Base-by-base conservation (phyloP, 2,888 invertebrate genomes). In the Megamerina dolium region DNA sequence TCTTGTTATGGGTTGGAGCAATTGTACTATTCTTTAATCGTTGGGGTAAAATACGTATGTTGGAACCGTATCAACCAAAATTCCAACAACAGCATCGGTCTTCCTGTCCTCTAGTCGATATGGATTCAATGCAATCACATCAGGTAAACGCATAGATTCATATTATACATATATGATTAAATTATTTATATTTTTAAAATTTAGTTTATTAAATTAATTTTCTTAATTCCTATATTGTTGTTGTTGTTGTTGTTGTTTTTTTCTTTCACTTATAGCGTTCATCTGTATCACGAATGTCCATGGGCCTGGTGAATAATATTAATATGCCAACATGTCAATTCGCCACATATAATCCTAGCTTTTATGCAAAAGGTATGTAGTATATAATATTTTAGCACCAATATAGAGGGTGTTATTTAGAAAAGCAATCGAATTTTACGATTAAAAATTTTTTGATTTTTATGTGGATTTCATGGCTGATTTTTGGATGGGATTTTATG, bases 31-130 rank as follows among this genome's bases (percentile, higher is more conserved):
- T 92, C 76, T 89, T 92, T 78, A 91, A 92, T 74, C 85, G 91
- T 51, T 92, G 91, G 91, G 91, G 91, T 63, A 91, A 92, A 77
- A 92, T 92, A 66, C 82, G 90, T 51, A 90, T 89, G 88, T 72
- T 90, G 70, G 89, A 90, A 66, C 90, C 90, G 1, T 90, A 90
- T 69, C 89, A 90, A 63, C 90, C 90, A 2, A 89, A 90, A 72
- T 91, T 90, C 64, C 87, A 87, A 61, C 87, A 87, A 58, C 84
- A 85, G 56, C 88, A 88, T 71, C 77, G 89, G 55, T 80, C 83
- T 56, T 85, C 85, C 59, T 87, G 86, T 64, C 84, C 79, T 1
- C 73, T 85, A 50, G 79, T 76, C 18, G 81, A 81, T 51, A 45
- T 71, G 49, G 70, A 70, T 46, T 48, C 59, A 39, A 58, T 69